Evolutionary conservation across 2,113 vertebrate genomes (phyloP).

Genomic region (Otolemur garnettii): DNA sequence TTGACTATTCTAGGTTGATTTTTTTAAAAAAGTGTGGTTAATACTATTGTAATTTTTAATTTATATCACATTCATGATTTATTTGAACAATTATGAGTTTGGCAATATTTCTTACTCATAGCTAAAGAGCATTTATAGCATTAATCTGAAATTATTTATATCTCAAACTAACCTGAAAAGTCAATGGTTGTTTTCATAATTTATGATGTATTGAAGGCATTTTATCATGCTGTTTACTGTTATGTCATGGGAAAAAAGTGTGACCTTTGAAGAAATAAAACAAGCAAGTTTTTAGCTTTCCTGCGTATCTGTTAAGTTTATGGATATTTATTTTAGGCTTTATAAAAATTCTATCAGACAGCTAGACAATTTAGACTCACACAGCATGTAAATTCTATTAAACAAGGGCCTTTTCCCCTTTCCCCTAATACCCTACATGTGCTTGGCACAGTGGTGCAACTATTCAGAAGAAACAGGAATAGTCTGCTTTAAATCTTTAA

Average conservation of each 20-base stretch:
- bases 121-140: conserved; percentile 65
- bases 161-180: conserved; percentile 55
- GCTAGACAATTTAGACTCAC: conserved; percentile 78
- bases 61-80: conserved; percentile 66
- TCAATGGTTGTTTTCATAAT: conserved; percentile 63
- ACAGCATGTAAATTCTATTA: conserved; percentile 79
- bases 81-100: conserved; percentile 62
- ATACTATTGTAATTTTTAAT: conserved; percentile 66
- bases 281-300: conserved; percentile 66
- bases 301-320: conserved; percentile 69
- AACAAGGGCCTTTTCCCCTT: conserved; percentile 63
- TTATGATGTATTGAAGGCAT: conserved; percentile 43
- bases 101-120: conserved; percentile 62
- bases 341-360: conserved; percentile 81
- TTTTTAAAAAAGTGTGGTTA: conserved; percentile 30
- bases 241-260: conserved; percentile 72
- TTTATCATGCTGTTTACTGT: conserved; percentile 67
- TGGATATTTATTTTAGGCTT: conserved; percentile 82
- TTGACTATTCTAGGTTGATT: neutral
- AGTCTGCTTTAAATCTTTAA: conserved; percentile 81
- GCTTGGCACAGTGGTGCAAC: conserved; percentile 33
- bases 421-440: conserved; percentile 71
- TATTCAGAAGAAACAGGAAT: conserved; percentile 79
- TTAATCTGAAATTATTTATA: conserved; percentile 66
- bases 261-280: conserved; percentile 81